These are phyloP conservation scores for Drosophila parvula DNA, from an alignment of 1,140 invertebrate species.

Conservation along the genomic window DNA sequence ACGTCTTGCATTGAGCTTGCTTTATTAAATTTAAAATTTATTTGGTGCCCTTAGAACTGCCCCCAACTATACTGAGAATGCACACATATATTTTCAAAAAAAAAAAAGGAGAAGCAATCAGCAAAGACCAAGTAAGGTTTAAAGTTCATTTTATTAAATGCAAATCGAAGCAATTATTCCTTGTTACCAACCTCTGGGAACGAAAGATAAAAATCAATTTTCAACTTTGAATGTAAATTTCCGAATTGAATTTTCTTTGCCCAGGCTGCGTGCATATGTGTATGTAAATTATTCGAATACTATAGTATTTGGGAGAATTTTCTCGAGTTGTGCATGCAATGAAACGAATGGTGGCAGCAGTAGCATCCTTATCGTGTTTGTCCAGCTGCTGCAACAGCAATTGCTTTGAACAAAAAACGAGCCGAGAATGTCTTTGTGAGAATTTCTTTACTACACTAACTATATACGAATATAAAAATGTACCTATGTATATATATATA, in stretches of 20 bases:
- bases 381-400: slow-evolving; percentile 54
- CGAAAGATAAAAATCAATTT: slow-evolving; percentile 46
- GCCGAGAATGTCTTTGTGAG: slow-evolving; percentile 27
- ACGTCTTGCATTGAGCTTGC: not conserved
- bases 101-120: slow-evolving; percentile 6
- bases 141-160: slow-evolving; percentile 36
- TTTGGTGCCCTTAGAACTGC: not conserved
- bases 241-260: slow-evolving; percentile 45
- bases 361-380: slow-evolving; percentile 54
- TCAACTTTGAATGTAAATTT: slow-evolving; percentile 39
- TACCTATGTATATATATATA: slow-evolving; percentile 1
- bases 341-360: slow-evolving; percentile 30
- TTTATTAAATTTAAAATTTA: not conserved
- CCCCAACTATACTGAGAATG: not conserved
- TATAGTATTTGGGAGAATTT: slow-evolving; percentile 40
- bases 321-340: slow-evolving; percentile 19
- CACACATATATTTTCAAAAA: not conserved
- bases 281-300: slow-evolving; percentile 23
- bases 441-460: slow-evolving; percentile 11
- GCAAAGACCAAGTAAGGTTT: not conserved
- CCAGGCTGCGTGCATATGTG: slow-evolving; percentile 18
- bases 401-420: slow-evolving; percentile 41
- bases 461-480: slow-evolving; percentile 5
- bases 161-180: slow-evolving; percentile 43
- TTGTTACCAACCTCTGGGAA: slow-evolving; percentile 21